These are phyloP conservation scores for Sarcophaga rosellei DNA, from an alignment of 2,888 invertebrate genomes.

Conservation along the genomic window DNA sequence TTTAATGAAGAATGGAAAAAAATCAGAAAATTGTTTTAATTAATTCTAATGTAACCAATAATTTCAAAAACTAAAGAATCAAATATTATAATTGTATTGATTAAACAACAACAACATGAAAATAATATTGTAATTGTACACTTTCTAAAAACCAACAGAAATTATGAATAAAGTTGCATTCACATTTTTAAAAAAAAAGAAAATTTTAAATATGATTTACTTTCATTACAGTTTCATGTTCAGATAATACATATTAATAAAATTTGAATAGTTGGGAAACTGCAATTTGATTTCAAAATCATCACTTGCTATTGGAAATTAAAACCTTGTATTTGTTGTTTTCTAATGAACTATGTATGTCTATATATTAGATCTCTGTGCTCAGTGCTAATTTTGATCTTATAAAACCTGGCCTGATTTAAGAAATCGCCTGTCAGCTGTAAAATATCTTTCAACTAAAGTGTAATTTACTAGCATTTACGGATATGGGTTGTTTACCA, in stretches of 20 bases:
- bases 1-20: slow-evolving; percentile 58
- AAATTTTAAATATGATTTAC: no score
- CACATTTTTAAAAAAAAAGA: slow-evolving; percentile 77
- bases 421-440: no score
- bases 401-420: no score
- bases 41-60: slow-evolving; percentile 73
- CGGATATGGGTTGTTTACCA: no score
- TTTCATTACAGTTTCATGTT: no score
- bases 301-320: neutral
- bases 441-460: no score
- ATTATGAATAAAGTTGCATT: slow-evolving; percentile 79
- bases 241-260: no score
- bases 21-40: slow-evolving; percentile 74
- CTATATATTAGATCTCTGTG: neutral
- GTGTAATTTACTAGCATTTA: no score
- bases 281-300: neutral
- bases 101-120: slow-evolving; percentile 53
- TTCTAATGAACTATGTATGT: neutral
- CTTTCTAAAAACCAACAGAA: slow-evolving; percentile 71
- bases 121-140: slow-evolving; percentile 74
- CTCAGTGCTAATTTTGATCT: no score
- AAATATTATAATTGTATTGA: slow-evolving; percentile 69
- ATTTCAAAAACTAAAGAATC: slow-evolving; percentile 70
- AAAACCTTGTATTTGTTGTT: no score
- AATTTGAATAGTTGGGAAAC: no score